Evolutionary conservation across 2,888 invertebrate genomes (phyloP), one percentile per base, ranked within the genome.

Genomic region (Synanthedon tipuliformis): DNA sequence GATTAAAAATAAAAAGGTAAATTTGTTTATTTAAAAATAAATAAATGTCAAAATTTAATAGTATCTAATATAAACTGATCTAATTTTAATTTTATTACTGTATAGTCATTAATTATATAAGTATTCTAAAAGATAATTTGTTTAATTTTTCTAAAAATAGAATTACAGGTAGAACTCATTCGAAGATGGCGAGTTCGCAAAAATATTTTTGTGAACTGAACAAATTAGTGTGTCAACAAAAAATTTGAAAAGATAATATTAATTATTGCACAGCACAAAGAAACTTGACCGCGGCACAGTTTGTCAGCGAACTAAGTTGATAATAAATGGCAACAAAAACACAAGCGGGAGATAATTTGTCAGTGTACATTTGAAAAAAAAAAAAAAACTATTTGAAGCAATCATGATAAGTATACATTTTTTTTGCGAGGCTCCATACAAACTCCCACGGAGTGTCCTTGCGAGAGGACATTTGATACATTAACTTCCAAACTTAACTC

Each of bases 291-390:
- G 60, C 57, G 64, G 57, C 56, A n/a, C n/a, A 63, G 57, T 61
- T 61, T 63, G 66, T 66, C 66, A 66, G 66, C 61, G 53, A 50
- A 57, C 66, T 64, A 68, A 68, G 62, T 63, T 60, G 63, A 68
- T 69, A 65, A 65, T 59, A 61, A 67, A 57, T 53, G 55, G 49
- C 52, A 52, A 54, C 54, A 54, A 51, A 50, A 45, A 51, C 41
- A n/a, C 23, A 18, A 48, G 45, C 40, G 27, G 18, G 41, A 41
- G 41, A 51, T 41, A 51, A 51, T 45, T 41, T 51, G 51, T 49
- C 49, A 49, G 49, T 23, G 12, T 23, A 49, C 49, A 57, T 52
- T 34, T 7, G 52, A 61, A 59, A 62, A 61, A 60, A 59, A 57
- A 52, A 61, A 59, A 62, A 61, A 60, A 59, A 57, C 15, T 51